Base-by-base conservation (phyloP, 1,140 invertebrate species). In the Neuroterus valhalla region DNA sequence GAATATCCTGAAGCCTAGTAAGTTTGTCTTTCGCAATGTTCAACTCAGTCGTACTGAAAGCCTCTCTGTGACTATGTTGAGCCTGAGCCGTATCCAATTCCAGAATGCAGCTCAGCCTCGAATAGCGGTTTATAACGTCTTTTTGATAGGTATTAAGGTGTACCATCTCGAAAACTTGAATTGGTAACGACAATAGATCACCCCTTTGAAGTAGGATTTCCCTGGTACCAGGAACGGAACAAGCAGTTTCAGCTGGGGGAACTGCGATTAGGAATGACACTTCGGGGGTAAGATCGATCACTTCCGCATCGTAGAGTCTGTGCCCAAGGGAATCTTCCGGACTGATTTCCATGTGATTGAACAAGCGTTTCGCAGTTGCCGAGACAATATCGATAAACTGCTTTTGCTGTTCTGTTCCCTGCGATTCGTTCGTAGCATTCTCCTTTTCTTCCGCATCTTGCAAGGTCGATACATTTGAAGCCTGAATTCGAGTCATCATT, bases 141-240 rank as follows among this genome's bases (percentile, higher is more conserved):
- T 92, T 93, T 82, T 98, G 96, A 88, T 99, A 99, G 8, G 96
- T 97, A 73, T 94, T 94, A 55, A 98, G 89, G 82, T 98, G 96
- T 50, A 98, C 96, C 94, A 98, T 97, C 92, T 99, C 98, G 83
- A 98, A 96, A n/a, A 92, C 91, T 88, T 96, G 95, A 15, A 99
- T 94, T 0, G 97, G 97, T 43, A 98, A 90, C 44, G 96, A 94
- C 14, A 97, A 92, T 21, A 97, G 90, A 86, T 98, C 96, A 10
- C 93, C 93, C 62, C 94, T 92, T 81, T 96, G 94, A 0, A 96
- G 89, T 0, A 98, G 91, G 17, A 95, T 92, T 83, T 96, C 96
- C 66, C 93, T 93, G 77, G 97, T 96, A 1, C 96, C 96, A 0
- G 96, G 96, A 0, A 97, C 96, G 1, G 95, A 95, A 82, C 97